Percentiles rank a stretch among this genome's conserved stretches.
These are phyloP conservation scores for Hippoglossus stenolepis DNA, from an alignment of 2,113 vertebrate genomes.

Conservation along the genomic window DNA sequence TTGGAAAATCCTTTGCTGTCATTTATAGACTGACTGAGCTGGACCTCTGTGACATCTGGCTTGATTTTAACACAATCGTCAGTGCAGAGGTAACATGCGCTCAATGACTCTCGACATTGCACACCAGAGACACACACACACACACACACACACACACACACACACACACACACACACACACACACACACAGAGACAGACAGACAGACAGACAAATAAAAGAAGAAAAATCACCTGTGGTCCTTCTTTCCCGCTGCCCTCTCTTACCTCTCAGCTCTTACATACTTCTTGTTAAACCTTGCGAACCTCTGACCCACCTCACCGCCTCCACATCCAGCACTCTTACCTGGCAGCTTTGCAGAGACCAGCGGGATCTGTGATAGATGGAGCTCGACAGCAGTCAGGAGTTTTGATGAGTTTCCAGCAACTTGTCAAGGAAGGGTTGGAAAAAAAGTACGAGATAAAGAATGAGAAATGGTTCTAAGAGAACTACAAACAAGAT, in stretches of 20 bases:
- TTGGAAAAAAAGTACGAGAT: background rate
- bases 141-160: background rate
- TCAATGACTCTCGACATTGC: slow-evolving; percentile 16
- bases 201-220: background rate
- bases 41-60: background rate
- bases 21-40: background rate
- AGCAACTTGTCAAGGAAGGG: slow-evolving; percentile 37
- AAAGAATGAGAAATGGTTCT: slow-evolving; percentile 24
- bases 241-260: slow-evolving; percentile 19
- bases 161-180: background rate
- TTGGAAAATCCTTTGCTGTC: background rate
- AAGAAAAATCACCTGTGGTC: background rate
- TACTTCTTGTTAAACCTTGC: slow-evolving; percentile 41
- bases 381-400: slow-evolving; percentile 45
- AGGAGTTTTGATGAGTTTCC: slow-evolving; percentile 59
- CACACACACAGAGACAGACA: too few species aligned
- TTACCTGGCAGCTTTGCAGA: slow-evolving; percentile 23
- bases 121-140: background rate
- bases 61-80: slow-evolving; percentile 27
- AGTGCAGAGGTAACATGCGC: slow-evolving; percentile 1
- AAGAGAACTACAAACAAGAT: slow-evolving; percentile 18
- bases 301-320: slow-evolving; percentile 37
- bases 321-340: slow-evolving; percentile 11
- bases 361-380: slow-evolving; percentile 47
- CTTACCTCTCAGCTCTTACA: slow-evolving; percentile 25